These are phyloP conservation scores for Triops cancriformis DNA, from an alignment of 1,140 invertebrate species.

Conservation along the genomic window DNA sequence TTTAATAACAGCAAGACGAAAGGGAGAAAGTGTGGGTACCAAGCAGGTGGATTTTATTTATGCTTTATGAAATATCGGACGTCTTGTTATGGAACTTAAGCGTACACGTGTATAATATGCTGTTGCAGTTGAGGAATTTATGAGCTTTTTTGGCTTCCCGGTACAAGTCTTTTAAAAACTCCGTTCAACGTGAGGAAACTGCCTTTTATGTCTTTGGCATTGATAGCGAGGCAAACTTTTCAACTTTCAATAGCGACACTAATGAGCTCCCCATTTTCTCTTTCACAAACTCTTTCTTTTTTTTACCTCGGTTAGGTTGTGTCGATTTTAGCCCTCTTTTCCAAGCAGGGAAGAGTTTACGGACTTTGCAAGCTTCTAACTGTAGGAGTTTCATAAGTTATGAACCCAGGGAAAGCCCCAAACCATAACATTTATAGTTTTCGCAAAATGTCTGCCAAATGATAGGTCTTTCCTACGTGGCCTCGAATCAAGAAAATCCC, in stretches of 20 bases:
- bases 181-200: not conserved
- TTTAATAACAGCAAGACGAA: too few relatives aligned
- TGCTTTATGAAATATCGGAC: not conserved
- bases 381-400: not conserved
- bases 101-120: too few relatives aligned
- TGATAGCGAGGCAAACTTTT: not conserved
- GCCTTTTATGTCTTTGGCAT: not conserved
- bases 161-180: not conserved
- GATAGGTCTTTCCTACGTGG: not conserved
- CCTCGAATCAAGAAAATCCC: too few relatives aligned
- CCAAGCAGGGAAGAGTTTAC: not conserved
- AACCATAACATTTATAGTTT: conserved; percentile 3
- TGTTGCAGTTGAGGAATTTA: too few relatives aligned
- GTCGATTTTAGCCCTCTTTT: not conserved
- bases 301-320: not conserved
- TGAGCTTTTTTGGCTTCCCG: too few relatives aligned
- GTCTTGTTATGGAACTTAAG: not conserved
- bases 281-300: not conserved
- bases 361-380: not conserved
- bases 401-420: not conserved
- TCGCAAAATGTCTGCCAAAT: not conserved
- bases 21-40: not conserved
- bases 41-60: not conserved
- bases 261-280: not conserved
- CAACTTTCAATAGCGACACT: not conserved